Conservation (phyloP, 2,113 vertebrate species). For the Tachysurus vachellii region DNA sequence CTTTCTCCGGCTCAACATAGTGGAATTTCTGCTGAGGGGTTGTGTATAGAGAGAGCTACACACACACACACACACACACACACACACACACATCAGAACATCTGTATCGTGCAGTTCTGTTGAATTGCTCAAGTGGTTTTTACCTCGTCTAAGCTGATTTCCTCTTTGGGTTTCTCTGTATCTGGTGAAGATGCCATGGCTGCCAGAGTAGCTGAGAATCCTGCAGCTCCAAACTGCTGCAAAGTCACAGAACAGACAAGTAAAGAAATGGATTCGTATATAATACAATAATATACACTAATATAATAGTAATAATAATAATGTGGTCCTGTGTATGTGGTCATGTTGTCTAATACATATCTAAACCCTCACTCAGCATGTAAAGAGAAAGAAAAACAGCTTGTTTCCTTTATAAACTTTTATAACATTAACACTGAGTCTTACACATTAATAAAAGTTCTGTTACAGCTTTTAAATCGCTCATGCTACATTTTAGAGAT, state of each 20-base stretch:
- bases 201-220: constrained; percentile 70
- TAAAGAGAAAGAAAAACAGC: not conserved
- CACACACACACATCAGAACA: not conserved
- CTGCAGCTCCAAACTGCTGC: constrained; percentile 68
- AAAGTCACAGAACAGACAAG: not conserved
- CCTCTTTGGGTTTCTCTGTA: constrained; percentile 69
- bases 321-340: too few species aligned
- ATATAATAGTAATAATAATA: too few species aligned
- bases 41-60: constrained; percentile 84
- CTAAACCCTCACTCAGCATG: too few species aligned
- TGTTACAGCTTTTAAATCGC: not conserved
- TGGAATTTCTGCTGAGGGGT: constrained; percentile 71
- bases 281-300: too few species aligned
- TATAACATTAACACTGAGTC: not conserved
- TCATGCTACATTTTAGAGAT: not conserved
- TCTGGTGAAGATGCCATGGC: constrained; percentile 67
- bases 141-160: constrained; percentile 78
- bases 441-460: not conserved
- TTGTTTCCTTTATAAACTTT: not conserved
- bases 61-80: constrained; percentile 39
- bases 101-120: not conserved
- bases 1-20: constrained; percentile 76
- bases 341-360: too few species aligned
- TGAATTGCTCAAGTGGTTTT: not conserved
- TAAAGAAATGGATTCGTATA: not conserved